Evolutionary conservation across 2,113 vertebrate genomes (phyloP).

Genomic region (Scomber colias): DNA sequence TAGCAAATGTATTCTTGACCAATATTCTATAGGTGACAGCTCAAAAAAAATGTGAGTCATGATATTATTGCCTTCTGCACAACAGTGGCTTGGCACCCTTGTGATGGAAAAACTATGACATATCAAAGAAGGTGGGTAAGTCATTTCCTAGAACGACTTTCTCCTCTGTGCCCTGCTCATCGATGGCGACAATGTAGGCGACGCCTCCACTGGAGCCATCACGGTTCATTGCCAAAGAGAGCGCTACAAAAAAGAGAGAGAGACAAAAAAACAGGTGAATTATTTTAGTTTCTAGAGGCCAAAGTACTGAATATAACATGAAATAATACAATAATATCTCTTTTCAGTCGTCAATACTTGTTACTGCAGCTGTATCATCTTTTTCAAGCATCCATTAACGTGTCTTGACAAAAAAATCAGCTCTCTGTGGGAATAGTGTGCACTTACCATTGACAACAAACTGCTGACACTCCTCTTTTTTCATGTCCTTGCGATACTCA

Average conservation of each 20-base stretch:
- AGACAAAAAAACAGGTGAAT: not conserved
- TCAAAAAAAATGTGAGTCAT: not conserved
- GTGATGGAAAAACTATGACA: conserved; percentile 61
- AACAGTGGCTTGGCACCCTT: not conserved
- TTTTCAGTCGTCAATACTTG: not conserved
- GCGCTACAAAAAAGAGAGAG: conserved; percentile 75
- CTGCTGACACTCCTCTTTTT: conserved; percentile 80
- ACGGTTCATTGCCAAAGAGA: conserved; percentile 89
- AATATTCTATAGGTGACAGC: not conserved
- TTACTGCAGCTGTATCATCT: not conserved
- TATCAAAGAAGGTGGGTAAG: conserved; percentile 87
- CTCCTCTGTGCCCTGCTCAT: conserved; percentile 85
- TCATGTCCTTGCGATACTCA: conserved; percentile 86
- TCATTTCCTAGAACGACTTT: conserved; percentile 86
- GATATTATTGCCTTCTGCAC: not conserved
- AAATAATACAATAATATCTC: not conserved
- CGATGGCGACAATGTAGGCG: conserved; percentile 88
- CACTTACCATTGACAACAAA: conserved; percentile 88
- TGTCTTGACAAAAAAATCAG: not conserved
- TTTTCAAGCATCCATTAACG: not conserved
- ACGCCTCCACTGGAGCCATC: conserved; percentile 91
- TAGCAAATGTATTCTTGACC: not conserved
- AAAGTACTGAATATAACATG: not conserved
- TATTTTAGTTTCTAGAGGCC: not conserved
- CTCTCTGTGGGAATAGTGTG: no score